These are phyloP conservation scores for Sphyrna mokarran DNA, from an alignment of 2,113 vertebrate genomes.

Conservation along the genomic window DNA sequence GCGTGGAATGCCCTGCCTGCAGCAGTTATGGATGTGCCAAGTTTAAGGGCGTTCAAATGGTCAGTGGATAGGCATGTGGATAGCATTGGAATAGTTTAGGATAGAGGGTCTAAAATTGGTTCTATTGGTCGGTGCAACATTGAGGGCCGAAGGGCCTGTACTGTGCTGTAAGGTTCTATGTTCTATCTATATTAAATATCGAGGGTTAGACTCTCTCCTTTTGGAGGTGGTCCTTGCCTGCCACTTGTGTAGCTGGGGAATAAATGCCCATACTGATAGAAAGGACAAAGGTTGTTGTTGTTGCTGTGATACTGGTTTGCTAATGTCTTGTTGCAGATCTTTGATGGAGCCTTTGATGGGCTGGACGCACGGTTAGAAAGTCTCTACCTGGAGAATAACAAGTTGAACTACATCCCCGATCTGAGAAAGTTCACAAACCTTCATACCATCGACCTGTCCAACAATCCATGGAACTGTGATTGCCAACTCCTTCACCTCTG, in stretches of 20 bases:
- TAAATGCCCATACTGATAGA: not conserved
- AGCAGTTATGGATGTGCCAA: too few species aligned
- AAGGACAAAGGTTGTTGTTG: not conserved
- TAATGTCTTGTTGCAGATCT: slow-evolving; percentile 51
- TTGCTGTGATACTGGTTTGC: not conserved
- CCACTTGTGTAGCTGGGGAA: not conserved
- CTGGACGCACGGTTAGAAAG: slow-evolving; percentile 66
- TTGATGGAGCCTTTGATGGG: slow-evolving; percentile 66
- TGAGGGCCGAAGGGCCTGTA: too few species aligned
- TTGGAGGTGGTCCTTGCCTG: too few species aligned
- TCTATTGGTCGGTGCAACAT: too few species aligned
- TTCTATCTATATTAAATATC: too few species aligned
- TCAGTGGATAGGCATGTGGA: too few species aligned
- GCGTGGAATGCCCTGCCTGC: too few species aligned
- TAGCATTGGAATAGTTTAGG: too few species aligned
- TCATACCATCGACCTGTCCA: slow-evolving; percentile 78
- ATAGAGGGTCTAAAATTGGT: too few species aligned
- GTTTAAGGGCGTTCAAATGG: too few species aligned
- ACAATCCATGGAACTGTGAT: slow-evolving; percentile 79
- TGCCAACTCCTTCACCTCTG: slow-evolving; percentile 75
- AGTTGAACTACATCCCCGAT: slow-evolving; percentile 64
- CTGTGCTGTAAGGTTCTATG: too few species aligned
- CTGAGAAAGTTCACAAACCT: slow-evolving; percentile 61
- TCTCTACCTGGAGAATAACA: slow-evolving; percentile 79
- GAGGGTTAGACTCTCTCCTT: too few species aligned